These are phyloP conservation scores for Pardosa pseudoannulata DNA, from an alignment of 2,888 invertebrate genomes.

Conservation along the genomic window DNA sequence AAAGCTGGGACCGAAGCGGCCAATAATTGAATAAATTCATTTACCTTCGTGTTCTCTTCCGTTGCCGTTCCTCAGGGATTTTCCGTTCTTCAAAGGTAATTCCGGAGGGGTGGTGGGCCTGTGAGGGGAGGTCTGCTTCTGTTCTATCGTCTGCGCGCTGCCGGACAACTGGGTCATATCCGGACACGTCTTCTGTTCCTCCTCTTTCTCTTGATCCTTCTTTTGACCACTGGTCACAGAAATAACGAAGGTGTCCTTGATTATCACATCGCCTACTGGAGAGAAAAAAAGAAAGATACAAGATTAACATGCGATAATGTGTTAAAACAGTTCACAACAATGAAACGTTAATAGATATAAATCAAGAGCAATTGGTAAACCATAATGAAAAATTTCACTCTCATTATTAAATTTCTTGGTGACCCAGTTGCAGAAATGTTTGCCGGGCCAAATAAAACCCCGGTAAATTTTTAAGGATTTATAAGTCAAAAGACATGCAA, in stretches of 20 bases:
- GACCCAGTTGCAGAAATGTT: no score
- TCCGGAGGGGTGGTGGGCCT: neutral
- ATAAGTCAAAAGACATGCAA: no score
- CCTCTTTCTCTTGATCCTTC: conserved; percentile 87
- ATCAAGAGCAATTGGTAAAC: no score
- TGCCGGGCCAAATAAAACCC: no score
- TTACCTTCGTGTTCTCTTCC: neutral
- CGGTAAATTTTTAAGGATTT: no score
- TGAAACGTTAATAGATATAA: no score
- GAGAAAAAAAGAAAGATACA: neutral
- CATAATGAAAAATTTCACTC: no score
- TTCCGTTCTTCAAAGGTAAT: neutral
- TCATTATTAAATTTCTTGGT: no score
- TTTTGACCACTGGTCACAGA: conserved; percentile 95
- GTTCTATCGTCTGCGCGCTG: conserved; percentile 71
- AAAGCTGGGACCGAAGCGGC: no score
- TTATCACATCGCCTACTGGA: conserved; percentile 76
- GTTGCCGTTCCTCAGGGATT: neutral
- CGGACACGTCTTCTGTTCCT: conserved; percentile 81
- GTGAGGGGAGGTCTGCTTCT: conserved; percentile 78
- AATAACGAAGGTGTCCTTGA: conserved; percentile 98
- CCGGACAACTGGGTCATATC: conserved; percentile 93
- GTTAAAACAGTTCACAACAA: no score
- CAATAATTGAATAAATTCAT: no score
- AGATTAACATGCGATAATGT: no score